phyloP scores from a whole-genome alignment of 2,888 invertebrate genomes.

The Dysmachus trigonus region DNA sequence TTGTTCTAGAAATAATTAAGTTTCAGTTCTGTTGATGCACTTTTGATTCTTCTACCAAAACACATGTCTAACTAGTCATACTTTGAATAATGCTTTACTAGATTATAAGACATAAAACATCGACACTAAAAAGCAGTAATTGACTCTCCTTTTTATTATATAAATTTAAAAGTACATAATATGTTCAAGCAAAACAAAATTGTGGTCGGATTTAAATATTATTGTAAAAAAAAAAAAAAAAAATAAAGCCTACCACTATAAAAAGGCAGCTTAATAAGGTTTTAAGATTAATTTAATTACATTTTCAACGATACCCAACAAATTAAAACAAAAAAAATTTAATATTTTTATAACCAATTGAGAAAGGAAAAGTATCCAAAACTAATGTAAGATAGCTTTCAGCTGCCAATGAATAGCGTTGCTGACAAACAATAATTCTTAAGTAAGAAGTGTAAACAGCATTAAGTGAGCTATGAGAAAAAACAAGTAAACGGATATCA shows the following conservation, averaged over 20 bases:
- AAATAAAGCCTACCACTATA: background rate
- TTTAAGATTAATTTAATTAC: background rate
- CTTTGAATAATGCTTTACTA: conserved; percentile 22
- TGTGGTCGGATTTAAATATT: background rate
- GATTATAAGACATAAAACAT: conserved; percentile 12
- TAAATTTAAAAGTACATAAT: background rate
- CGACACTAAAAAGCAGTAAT: background rate
- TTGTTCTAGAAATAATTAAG: background rate
- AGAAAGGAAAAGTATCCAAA: background rate
- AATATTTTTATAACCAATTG: background rate
- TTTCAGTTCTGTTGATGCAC: background rate
- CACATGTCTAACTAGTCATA: conserved; percentile 17
- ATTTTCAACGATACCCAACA: background rate
- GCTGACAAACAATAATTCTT: background rate
- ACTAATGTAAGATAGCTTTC: background rate
- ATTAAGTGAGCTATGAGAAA: background rate
- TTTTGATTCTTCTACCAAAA: conserved; percentile 4
- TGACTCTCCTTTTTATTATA: background rate
- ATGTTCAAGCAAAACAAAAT: background rate
- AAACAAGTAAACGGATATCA: background rate
- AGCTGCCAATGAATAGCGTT: background rate
- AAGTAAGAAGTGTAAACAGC: background rate
- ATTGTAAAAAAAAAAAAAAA: background rate
- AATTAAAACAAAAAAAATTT: background rate
- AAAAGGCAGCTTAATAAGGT: background rate